A percentile compares a stretch with the other conserved stretches of the same genome.
Evolutionary conservation across 2,888 invertebrate genomes (phyloP).

Genomic region (Beris morrisii): DNA sequence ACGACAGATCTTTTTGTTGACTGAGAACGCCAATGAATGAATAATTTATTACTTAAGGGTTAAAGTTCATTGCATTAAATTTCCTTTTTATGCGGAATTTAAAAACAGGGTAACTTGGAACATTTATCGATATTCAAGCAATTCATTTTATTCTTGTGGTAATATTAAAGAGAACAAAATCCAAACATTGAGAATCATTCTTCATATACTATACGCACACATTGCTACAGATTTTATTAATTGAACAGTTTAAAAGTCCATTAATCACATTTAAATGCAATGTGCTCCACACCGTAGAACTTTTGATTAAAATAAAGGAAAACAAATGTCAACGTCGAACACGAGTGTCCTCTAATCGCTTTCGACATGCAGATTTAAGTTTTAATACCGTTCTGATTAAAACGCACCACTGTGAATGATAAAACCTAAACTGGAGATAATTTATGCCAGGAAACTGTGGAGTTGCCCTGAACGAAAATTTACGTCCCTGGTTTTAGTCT

Average conservation of each 20-base stretch:
- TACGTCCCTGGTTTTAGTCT: too few species aligned
- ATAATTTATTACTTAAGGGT: slow-evolving; percentile 28
- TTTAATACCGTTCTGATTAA: slow-evolving; percentile 46
- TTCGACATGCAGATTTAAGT: slow-evolving; percentile 57
- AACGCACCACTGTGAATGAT: slow-evolving; percentile 29
- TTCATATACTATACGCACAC: too few species aligned
- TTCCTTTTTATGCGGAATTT: background rate
- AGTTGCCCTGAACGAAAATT: too few species aligned
- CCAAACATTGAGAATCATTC: too few species aligned
- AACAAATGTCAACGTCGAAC: slow-evolving; percentile 31
- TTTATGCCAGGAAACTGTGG: slow-evolving; percentile 18
- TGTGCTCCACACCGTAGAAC: slow-evolving; percentile 27
- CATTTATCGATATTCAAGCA: too few species aligned
- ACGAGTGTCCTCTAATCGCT: slow-evolving; percentile 52
- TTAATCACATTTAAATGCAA: slow-evolving; percentile 36
- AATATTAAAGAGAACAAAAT: too few species aligned
- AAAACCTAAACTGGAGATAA: slow-evolving; percentile 17
- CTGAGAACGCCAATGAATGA: slow-evolving; percentile 21
- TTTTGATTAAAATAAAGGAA: slow-evolving; percentile 24
- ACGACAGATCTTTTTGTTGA: slow-evolving; percentile 39
- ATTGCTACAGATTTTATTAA: slow-evolving; percentile 16
- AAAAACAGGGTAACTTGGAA: too few species aligned
- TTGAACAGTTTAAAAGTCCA: slow-evolving; percentile 38
- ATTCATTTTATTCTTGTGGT: too few species aligned
- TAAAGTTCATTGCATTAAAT: slow-evolving; percentile 25